Evolutionary conservation across 2,113 vertebrate species (phyloP).

Genomic region (Rhinogobius similis): DNA sequence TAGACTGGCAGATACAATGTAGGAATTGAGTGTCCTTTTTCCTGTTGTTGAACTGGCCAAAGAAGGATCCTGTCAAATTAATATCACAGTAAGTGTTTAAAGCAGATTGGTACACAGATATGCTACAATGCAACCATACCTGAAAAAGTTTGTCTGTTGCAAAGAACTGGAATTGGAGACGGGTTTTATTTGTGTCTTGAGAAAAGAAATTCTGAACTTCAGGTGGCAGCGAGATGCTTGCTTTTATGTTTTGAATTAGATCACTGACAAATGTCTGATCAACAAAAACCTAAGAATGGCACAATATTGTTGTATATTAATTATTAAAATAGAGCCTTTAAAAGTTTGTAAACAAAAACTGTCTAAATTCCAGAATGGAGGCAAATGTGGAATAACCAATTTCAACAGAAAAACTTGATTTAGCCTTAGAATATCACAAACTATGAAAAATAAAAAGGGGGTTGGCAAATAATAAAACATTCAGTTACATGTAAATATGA

Average conservation of each 20-base stretch:
- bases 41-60: constrained; percentile 11
- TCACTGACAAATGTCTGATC: constrained; percentile 58
- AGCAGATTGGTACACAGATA: not conserved
- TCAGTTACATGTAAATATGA: too few species aligned
- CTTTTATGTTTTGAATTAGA: constrained; percentile 50
- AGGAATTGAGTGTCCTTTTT: constrained; percentile 74
- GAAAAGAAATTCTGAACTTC: constrained; percentile 66
- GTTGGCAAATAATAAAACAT: too few species aligned
- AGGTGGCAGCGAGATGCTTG: constrained; percentile 81
- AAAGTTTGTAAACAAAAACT: not conserved
- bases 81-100: not conserved
- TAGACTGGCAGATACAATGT: constrained; percentile 85
- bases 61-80: constrained; percentile 66
- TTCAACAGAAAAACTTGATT: too few species aligned
- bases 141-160: constrained; percentile 80
- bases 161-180: constrained; percentile 89
- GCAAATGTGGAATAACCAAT: too few species aligned
- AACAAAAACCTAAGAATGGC: constrained; percentile 72
- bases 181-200: constrained; percentile 48
- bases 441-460: not conserved
- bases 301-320: not conserved
- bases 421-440: too few species aligned
- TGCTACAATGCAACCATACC: constrained; percentile 66
- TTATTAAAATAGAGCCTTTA: not conserved
- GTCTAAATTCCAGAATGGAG: too few species aligned